Conservation (phyloP, 2,113 vertebrate genomes). For the Elanus axillaris region DNA sequence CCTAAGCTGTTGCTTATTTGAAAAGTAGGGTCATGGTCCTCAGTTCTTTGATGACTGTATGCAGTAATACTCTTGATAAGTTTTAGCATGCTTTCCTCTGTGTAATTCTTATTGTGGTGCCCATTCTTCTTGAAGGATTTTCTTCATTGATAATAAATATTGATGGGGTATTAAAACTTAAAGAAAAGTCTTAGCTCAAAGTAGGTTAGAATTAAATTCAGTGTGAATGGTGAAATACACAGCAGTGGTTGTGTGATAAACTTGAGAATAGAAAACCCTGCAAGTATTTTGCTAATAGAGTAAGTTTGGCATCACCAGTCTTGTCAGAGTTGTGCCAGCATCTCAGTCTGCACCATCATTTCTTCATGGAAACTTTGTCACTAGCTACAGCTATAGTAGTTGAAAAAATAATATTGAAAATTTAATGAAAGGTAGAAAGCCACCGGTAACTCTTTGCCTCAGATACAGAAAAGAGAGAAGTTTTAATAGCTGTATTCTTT, state of each 20-base stretch:
- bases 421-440: background rate
- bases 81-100: background rate
- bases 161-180: background rate
- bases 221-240: background rate
- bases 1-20: background rate
- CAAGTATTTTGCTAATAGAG: background rate
- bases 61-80: background rate
- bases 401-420: background rate
- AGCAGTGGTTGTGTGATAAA: background rate
- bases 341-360: background rate
- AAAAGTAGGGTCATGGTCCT: background rate
- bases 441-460: background rate
- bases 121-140: background rate
- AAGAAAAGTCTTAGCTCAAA: background rate
- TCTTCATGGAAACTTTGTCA: background rate
- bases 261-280: background rate
- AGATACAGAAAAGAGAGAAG: background rate
- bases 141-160: background rate
- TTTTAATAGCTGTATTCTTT: background rate
- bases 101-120: background rate
- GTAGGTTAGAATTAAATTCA: background rate
- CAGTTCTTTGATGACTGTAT: background rate
- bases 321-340: background rate
- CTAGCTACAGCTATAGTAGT: background rate
- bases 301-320: background rate